Percentiles rank a stretch among this genome's conserved stretches.
phyloP scores from a whole-genome alignment of 2,113 vertebrate species.

The Psilopsiagon aurifrons region DNA sequence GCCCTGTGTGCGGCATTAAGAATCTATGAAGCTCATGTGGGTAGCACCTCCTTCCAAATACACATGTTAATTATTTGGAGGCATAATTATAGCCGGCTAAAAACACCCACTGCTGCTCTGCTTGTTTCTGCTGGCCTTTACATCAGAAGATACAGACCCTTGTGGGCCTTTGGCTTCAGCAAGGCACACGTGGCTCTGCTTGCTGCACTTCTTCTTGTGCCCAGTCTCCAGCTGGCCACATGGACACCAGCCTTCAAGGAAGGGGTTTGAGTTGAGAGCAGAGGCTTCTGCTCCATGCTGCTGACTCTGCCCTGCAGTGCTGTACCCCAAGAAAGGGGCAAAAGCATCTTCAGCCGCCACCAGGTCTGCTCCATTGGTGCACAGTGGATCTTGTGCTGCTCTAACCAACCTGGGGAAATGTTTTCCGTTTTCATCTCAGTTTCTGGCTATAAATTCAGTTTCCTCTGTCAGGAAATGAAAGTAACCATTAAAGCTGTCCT shows the following conservation, averaged over 20 bases:
- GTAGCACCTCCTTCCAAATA: background rate
- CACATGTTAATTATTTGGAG: background rate
- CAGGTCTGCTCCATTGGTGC: rapidly evolving
- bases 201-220: background rate
- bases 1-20: rapidly evolving
- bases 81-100: background rate
- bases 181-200: background rate
- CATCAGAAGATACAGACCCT: rapidly evolving
- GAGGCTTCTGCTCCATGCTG: background rate
- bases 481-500: background rate
- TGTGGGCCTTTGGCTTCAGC: rapidly evolving
- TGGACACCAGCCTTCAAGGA: rapidly evolving
- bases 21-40: rapidly evolving
- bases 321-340: rapidly evolving
- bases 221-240: background rate
- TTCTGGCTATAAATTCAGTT: background rate
- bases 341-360: background rate
- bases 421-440: background rate
- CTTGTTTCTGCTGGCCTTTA: background rate
- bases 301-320: rapidly evolving
- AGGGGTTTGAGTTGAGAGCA: background rate
- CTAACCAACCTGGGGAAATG: too few relatives aligned
- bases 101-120: background rate
- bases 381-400: background rate
- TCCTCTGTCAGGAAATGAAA: background rate